These are phyloP conservation scores for Phoeniculus purpureus DNA, from an alignment of 2,797 vertebrate genomes.

Conservation along the genomic window DNA sequence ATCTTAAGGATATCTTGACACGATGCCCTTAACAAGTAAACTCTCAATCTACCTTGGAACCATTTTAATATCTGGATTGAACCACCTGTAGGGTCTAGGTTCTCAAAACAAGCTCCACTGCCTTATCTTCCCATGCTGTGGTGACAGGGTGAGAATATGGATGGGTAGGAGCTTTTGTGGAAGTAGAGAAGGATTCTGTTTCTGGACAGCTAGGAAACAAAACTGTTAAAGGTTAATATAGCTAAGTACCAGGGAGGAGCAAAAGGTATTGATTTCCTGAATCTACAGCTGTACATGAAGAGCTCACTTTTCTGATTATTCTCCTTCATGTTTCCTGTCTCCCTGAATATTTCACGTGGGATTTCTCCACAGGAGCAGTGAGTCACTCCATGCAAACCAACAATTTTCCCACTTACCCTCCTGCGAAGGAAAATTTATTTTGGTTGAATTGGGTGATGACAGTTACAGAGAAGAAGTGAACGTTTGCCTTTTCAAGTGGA, in stretches of 20 bases:
- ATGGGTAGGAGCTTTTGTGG: neutral
- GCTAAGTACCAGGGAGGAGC: neutral
- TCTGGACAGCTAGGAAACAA: neutral
- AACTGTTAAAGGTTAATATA: neutral
- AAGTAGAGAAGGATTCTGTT: neutral
- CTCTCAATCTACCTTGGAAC: neutral
- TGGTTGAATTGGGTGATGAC: neutral
- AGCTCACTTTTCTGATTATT: neutral
- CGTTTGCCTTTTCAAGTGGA: constrained; percentile 32
- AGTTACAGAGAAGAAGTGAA: neutral
- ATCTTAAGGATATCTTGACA: neutral
- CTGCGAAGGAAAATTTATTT: constrained; percentile 22
- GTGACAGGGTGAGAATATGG: neutral
- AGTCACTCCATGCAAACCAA: constrained; percentile 32
- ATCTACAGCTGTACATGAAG: neutral
- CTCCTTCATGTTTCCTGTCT: neutral
- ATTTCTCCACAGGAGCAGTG: constrained; percentile 26
- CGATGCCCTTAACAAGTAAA: neutral
- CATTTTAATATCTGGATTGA: neutral
- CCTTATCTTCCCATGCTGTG: neutral
- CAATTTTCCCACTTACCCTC: constrained; percentile 29
- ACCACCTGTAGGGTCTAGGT: neutral
- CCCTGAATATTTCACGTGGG: constrained; percentile 33
- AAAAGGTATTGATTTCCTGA: neutral
- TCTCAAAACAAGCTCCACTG: neutral